Conservation (phyloP, 2,113 vertebrate species). For the Pycnonotus jocosus region DNA sequence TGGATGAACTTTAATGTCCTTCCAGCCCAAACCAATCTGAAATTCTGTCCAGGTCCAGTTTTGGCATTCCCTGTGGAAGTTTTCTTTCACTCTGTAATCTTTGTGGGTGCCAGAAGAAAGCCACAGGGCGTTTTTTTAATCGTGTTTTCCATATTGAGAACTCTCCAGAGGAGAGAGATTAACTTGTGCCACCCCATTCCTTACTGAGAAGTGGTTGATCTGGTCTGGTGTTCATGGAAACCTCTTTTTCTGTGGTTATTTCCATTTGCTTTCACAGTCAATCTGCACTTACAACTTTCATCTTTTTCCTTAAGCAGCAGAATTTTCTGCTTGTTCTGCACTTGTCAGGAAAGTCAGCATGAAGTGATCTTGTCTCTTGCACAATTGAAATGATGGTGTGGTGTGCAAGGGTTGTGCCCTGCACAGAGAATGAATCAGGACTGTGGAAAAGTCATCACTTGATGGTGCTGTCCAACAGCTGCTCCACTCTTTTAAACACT, state of each 20-base stretch:
- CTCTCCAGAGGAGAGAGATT: neutral
- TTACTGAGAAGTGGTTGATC: neutral
- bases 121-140: rapidly evolving
- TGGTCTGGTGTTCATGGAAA: neutral
- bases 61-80: neutral
- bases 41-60: neutral
- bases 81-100: neutral
- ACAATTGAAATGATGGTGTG: neutral
- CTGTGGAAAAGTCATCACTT: neutral
- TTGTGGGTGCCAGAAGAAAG: neutral
- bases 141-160: neutral
- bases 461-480: neutral
- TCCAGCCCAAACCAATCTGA: rapidly evolving
- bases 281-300: neutral
- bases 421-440: neutral
- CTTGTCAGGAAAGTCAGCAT: neutral
- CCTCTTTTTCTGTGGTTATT: neutral
- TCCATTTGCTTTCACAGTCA: neutral
- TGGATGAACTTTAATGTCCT: rapidly evolving
- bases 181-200: neutral
- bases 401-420: neutral
- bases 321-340: neutral
- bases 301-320: neutral
- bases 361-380: neutral
- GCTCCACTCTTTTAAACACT: neutral